Conservation (phyloP, 2,113 vertebrate species). For the Haliaeetus leucogaster region DNA sequence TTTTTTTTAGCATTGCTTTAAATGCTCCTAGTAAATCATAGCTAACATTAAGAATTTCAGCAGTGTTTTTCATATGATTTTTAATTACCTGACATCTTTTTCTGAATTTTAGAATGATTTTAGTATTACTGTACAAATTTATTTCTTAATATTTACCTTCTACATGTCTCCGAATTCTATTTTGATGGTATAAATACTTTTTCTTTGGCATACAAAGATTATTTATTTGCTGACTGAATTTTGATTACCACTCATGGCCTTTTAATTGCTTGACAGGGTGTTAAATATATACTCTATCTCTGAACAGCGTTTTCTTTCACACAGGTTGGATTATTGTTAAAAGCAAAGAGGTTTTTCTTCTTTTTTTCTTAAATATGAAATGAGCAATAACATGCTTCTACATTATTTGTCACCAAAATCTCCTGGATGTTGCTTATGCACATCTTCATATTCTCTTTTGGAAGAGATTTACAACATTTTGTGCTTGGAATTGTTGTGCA, state of each 20-base stretch:
- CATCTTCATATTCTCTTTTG: background rate
- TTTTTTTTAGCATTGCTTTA: slow-evolving; percentile 57
- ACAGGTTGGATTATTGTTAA: background rate
- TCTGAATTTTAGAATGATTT: slow-evolving; percentile 18
- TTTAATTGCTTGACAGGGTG: background rate
- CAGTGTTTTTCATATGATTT: slow-evolving; percentile 18
- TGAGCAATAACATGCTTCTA: background rate
- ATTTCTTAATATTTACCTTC: background rate
- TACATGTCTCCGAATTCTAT: background rate
- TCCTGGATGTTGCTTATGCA: background rate
- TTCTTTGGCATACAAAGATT: background rate
- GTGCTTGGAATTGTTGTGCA: background rate
- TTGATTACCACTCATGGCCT: background rate
- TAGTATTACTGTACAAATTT: background rate
- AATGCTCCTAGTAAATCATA: slow-evolving; percentile 31
- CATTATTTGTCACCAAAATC: background rate
- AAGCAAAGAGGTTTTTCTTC: background rate
- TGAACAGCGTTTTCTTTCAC: background rate
- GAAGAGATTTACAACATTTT: background rate
- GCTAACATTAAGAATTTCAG: background rate
- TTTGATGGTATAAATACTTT: background rate
- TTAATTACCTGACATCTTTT: slow-evolving; percentile 15
- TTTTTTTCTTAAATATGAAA: background rate
- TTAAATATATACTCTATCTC: background rate
- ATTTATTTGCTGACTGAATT: background rate